Percentiles rank a stretch among this genome's conserved stretches.
Evolutionary conservation across 2,113 vertebrate genomes (phyloP).

Genomic region (Clarias macrocephalus): DNA sequence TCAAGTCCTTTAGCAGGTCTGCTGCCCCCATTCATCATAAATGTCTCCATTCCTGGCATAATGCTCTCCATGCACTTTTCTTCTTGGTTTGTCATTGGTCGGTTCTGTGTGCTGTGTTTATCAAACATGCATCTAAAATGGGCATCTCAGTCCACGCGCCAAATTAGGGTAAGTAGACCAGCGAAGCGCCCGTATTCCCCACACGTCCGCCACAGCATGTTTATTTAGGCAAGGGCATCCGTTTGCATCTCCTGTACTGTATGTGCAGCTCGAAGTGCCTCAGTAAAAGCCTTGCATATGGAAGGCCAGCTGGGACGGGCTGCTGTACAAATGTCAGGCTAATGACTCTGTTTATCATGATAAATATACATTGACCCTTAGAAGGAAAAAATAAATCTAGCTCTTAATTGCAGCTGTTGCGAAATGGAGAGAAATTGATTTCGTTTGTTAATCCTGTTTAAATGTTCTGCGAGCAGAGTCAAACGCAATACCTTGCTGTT

Average conservation of each 20-base stretch:
- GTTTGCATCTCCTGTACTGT: slow-evolving; percentile 47
- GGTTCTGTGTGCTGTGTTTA: slow-evolving; percentile 66
- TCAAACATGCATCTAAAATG: slow-evolving; percentile 68
- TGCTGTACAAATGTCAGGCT: slow-evolving; percentile 49
- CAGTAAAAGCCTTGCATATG: slow-evolving; percentile 55
- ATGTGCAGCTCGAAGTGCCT: slow-evolving; percentile 36
- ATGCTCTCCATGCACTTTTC: slow-evolving; percentile 60
- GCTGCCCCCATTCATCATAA: slow-evolving; percentile 49
- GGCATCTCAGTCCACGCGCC: slow-evolving; percentile 63
- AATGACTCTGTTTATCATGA: slow-evolving; percentile 46
- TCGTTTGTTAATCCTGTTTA: not conserved
- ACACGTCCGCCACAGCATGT: slow-evolving; percentile 55
- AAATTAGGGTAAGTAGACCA: slow-evolving; percentile 66
- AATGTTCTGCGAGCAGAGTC: not conserved
- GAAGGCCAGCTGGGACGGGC: slow-evolving; percentile 55
- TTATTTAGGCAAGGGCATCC: slow-evolving; percentile 55
- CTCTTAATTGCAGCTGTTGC: slow-evolving; percentile 12
- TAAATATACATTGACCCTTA: slow-evolving; percentile 45
- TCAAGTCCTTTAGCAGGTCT: slow-evolving; percentile 36
- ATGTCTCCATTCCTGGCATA: slow-evolving; percentile 55
- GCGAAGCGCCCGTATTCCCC: slow-evolving; percentile 47
- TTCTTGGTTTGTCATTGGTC: slow-evolving; percentile 68
- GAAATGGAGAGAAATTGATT: not conserved
- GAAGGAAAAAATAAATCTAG: not conserved
- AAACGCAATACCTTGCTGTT: not conserved